Percentiles rank a stretch among this genome's conserved stretches.
Conservation (phyloP, 2,113 vertebrate genomes). For the Oriolus oriolus region DNA sequence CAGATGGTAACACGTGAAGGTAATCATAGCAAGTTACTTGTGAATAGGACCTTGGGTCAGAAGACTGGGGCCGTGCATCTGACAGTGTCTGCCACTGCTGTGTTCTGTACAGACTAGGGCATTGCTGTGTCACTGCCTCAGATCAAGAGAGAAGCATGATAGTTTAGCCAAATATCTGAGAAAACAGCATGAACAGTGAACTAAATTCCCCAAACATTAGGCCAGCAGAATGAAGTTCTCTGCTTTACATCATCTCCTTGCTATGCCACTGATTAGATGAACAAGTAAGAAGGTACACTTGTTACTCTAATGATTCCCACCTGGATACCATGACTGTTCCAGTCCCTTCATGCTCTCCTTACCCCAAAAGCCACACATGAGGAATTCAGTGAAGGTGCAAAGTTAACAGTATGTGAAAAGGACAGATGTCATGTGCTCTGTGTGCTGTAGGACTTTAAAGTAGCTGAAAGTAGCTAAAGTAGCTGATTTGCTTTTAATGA, state of each 20-base stretch:
- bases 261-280: not conserved
- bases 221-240: not conserved
- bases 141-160: not conserved
- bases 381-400: not conserved
- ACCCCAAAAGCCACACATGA: not conserved
- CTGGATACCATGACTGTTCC: not conserved
- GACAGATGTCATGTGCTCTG: not conserved
- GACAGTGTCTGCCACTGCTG: not conserved
- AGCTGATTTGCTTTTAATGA: not conserved
- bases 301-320: not conserved
- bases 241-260: not conserved
- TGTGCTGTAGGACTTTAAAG: not conserved
- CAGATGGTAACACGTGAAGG: not conserved
- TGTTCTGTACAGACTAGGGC: not conserved
- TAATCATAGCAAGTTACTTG: not conserved
- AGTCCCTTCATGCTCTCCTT: not conserved
- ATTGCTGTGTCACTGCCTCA: not conserved
- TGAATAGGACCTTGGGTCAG: not conserved
- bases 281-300: not conserved
- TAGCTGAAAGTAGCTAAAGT: not conserved
- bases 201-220: not conserved
- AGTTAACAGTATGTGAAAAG: not conserved
- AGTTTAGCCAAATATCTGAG: not conserved
- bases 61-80: not conserved
- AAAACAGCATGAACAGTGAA: not conserved